phyloP scores from a whole-genome alignment of 2,888 invertebrate species.

The Apamea epomidion region DNA sequence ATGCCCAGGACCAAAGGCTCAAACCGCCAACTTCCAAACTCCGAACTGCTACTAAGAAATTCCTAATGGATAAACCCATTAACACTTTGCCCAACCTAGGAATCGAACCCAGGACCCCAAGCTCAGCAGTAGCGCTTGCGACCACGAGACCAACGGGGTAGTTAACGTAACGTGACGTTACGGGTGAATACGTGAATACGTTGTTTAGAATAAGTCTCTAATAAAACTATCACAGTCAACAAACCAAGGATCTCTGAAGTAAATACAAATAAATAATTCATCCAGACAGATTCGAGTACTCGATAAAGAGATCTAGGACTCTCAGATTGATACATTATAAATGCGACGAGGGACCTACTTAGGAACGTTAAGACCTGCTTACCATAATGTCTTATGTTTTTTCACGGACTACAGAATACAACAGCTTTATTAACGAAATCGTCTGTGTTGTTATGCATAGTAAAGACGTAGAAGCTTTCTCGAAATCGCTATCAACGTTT shows the following conservation, averaged over 20 bases:
- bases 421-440: conserved; percentile 10
- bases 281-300: conserved; percentile 9
- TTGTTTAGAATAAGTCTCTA: background rate
- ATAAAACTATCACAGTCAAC: background rate
- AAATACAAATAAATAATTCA: conserved; percentile 19
- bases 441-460: background rate
- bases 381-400: conserved; percentile 31
- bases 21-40: too few species aligned
- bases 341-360: conserved; percentile 39
- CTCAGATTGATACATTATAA: conserved; percentile 29
- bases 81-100: too few species aligned
- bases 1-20: too few species aligned
- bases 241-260: background rate
- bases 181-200: background rate
- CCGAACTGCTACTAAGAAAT: background rate
- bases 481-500: background rate
- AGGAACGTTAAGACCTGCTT: conserved; percentile 19
- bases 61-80: too few species aligned
- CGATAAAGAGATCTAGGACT: conserved; percentile 21
- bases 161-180: background rate
- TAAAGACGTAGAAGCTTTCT: background rate
- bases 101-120: too few species aligned
- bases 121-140: too few species aligned
- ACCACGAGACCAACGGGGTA: too few species aligned
- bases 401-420: conserved; percentile 34